These are phyloP conservation scores for Meteorus sp. DNA, from an alignment of 1,140 invertebrate genomes.

Conservation along the genomic window DNA sequence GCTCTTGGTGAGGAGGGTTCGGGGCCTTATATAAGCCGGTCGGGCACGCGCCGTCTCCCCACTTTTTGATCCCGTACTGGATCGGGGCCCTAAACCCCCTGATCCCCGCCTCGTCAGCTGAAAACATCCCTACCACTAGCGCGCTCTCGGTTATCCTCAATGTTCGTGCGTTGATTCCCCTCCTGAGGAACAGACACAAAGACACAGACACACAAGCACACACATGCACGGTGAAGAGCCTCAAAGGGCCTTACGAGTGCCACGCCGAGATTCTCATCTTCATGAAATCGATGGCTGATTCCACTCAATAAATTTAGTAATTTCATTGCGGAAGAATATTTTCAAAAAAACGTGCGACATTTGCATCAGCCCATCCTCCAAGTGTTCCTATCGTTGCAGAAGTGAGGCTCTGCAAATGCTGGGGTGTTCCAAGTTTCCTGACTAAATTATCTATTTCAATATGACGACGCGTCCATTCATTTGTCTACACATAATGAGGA, in stretches of 20 bases:
- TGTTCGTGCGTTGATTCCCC: conserved; percentile 29
- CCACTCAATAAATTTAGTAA: too few species aligned
- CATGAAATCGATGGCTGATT: conserved; percentile 2
- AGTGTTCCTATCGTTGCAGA: too few species aligned
- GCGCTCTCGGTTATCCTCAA: conserved; percentile 7
- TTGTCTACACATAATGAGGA: too few species aligned
- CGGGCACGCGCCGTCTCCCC: conserved; percentile 57
- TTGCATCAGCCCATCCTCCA: too few species aligned
- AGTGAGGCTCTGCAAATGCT: too few species aligned
- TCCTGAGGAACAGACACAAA: too few species aligned
- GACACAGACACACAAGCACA: too few species aligned
- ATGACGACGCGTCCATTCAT: too few species aligned
- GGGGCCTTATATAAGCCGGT: conserved; percentile 55
- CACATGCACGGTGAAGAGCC: conserved; percentile 9
- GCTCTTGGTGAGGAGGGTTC: conserved; percentile 50
- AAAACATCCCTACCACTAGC: conserved; percentile 26
- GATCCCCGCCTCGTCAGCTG: conserved; percentile 31
- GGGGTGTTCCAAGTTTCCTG: too few species aligned
- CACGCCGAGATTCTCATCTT: conserved; percentile 52
- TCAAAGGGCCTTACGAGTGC: conserved; percentile 42
- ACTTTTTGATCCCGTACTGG: conserved; percentile 36
- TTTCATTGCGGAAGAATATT: too few species aligned
- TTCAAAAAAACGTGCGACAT: too few species aligned
- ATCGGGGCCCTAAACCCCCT: conserved; percentile 49
- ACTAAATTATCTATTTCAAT: too few species aligned